Percentiles rank a stretch among this genome's conserved stretches.
These are phyloP conservation scores for honey bee (Apis mellifera) DNA, from an alignment of 1,140 invertebrate species.

Conservation along the genomic window Amel_HAv3.1 CM009946.2:4824501-4825000, in stretches of 20 bases:
- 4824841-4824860: conserved; percentile 37
- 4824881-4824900: conserved; percentile 40
- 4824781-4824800: conserved; percentile 48
- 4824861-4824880: conserved; percentile 25
- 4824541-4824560: neutral
- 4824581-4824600: conserved; percentile 23
- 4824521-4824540: conserved; percentile 16
- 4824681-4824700: conserved; percentile 14
- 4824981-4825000: neutral
- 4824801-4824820: conserved; percentile 19
- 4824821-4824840: conserved; percentile 39
- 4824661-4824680: conserved; percentile 40
- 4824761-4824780: conserved; percentile 39
- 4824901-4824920: conserved; percentile 37
- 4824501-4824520: conserved; percentile 2
- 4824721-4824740: conserved; percentile 57
- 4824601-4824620: conserved; percentile 5
- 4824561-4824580: conserved; percentile 21
- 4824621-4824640: conserved; percentile 27
- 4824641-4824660: conserved; percentile 45
- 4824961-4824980: neutral
- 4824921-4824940: conserved; percentile 24
- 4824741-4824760: conserved; percentile 10
- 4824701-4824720: conserved; percentile 39
- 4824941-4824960: conserved; percentile 18